These are phyloP conservation scores for Branchellion lobata DNA, from an alignment of 2,888 invertebrate species.

Conservation along the genomic window DNA sequence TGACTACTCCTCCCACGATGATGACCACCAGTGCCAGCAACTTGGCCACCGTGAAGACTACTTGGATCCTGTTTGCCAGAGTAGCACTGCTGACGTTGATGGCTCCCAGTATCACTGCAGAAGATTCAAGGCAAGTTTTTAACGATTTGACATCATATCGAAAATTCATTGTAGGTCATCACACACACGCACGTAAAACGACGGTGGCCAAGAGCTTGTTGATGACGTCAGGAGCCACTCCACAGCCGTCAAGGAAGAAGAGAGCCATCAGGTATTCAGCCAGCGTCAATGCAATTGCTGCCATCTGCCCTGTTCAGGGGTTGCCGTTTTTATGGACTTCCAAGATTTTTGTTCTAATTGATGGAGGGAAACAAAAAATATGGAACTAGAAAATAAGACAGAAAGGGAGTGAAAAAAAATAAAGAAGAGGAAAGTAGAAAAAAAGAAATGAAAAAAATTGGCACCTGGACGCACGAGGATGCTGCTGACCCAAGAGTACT, in stretches of 20 bases:
- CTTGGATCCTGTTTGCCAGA: conserved; percentile 87
- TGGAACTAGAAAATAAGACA: no score
- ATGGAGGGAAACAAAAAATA: no score
- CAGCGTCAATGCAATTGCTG: not conserved
- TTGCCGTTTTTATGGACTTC: no score
- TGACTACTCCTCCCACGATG: conserved; percentile 83
- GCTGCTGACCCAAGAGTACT: conserved; percentile 68
- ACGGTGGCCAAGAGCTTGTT: not conserved
- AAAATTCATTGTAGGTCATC: no score
- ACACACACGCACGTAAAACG: not conserved
- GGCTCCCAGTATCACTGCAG: conserved; percentile 84
- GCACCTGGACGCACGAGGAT: conserved; percentile 59
- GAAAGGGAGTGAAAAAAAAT: no score
- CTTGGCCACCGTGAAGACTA: conserved; percentile 89
- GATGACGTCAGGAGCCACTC: not conserved
- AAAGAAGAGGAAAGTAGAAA: no score
- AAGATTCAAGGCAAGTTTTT: no score
- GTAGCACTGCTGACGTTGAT: conserved; percentile 93
- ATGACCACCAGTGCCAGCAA: conserved; percentile 84
- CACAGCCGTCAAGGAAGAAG: not conserved
- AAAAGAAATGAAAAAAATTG: conserved; percentile 64
- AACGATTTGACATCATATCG: no score
- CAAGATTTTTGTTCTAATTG: no score
- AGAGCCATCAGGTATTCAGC: not conserved
- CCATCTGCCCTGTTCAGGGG: not conserved